Evolutionary conservation across 92 coral and sea anemone genomes (phyloP), one percentile per base, ranked within the genome.

Genomic region (Metridium senile): DNA sequence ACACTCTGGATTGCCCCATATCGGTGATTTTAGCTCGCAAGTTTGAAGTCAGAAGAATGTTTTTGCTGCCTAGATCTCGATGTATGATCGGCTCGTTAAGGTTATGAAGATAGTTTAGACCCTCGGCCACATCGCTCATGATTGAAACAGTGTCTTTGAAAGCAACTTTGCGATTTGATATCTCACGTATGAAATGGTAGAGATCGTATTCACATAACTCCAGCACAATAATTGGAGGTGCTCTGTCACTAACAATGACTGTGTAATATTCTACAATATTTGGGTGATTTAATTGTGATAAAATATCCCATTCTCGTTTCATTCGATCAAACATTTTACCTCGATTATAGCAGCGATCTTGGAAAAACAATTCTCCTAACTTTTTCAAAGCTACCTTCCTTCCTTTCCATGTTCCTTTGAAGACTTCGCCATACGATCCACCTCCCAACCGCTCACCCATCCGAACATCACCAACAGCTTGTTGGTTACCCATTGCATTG

Each of bases 21-120:
- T 91, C 97, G 13, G 97, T 88, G 67, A 91, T 91, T 88, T 91
- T 91, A 11, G 97, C 97, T 59, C 75, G 79, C 64, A 72, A 11
- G 18, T 68, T 53, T 25, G 43, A 33, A 30, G 91, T 91, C 2
- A 91, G 62, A 30, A 91, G 70, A 56, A 91, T 77, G 32, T 91
- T 91, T 58, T 86, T 91, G 82, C 93, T 91, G 1, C 93, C 85
- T 57, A 91, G 65, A 54, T 91, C 97, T 30, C 97, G 90, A 71
- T 91, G 97, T 28, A 89, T 88, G 20, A 91, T 82, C 66, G 83
- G 86, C 13, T 72, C 62, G 25, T 70, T 28, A 0, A 28, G 78
- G 8, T 81, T 68, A 58, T 91, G 97, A 25, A 91, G 54, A 76
- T 91, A 91, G 1, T 75, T 49, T 59, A 91, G 58, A 3, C 89